Percentiles rank a stretch among this genome's conserved stretches.
Conservation (phyloP, 2,888 invertebrate genomes). For the Synanthedon tipuliformis region DNA sequence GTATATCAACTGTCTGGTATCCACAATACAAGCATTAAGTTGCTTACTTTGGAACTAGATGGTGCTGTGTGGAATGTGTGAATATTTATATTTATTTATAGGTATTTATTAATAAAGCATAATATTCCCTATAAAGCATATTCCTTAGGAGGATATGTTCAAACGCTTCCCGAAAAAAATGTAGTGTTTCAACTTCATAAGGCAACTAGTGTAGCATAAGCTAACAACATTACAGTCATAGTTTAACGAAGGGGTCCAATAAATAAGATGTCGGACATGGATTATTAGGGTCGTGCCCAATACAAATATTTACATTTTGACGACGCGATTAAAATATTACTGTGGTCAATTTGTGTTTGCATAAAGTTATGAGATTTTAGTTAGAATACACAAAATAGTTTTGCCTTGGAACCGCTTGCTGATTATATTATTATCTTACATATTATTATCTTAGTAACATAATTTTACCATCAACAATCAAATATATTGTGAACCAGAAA, state of each 20-base stretch:
- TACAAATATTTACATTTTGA: slow-evolving; percentile 9
- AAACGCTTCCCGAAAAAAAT: too few species aligned
- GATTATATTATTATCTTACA: too few species aligned
- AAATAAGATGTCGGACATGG: slow-evolving; percentile 4
- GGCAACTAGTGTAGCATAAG: background rate
- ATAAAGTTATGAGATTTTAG: slow-evolving; percentile 5
- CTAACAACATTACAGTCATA: background rate
- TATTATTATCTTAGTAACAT: background rate
- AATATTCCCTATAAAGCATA: too few species aligned
- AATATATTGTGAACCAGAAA: background rate
- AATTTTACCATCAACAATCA: too few species aligned
- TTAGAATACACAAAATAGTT: background rate
- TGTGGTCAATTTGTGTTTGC: slow-evolving; percentile 31
- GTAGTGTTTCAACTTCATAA: too few species aligned
- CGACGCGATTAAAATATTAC: slow-evolving; percentile 42
- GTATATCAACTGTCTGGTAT: too few species aligned
- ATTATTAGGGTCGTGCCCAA: slow-evolving; percentile 2
- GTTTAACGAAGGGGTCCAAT: slow-evolving; percentile 7
- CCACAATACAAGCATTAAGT: too few species aligned
- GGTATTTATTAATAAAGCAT: too few species aligned
- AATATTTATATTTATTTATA: too few species aligned
- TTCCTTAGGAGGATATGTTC: too few species aligned
- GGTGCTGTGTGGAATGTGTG: too few species aligned
- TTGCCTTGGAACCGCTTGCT: slow-evolving; percentile 1
- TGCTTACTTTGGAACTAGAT: too few species aligned